Conservation (phyloP, 2,888 invertebrate genomes). For the Drosophila anceps region DNA sequence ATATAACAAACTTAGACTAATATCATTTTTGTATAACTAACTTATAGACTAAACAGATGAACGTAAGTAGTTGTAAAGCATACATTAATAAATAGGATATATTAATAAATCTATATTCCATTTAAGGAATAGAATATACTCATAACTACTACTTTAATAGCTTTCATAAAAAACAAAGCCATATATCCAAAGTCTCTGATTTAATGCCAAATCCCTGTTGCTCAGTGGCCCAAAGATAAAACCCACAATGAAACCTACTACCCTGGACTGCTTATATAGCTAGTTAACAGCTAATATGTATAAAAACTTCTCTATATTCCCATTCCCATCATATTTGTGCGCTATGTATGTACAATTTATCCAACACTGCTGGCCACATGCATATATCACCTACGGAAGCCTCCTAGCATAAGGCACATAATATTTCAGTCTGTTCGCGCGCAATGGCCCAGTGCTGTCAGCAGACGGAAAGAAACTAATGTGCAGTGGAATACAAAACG, state of each 20-base stretch:
- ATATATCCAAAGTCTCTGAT: too few relatives aligned
- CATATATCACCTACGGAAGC: not conserved
- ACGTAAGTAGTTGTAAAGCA: too few relatives aligned
- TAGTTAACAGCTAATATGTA: not conserved
- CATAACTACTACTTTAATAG: too few relatives aligned
- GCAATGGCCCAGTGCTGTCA: constrained; percentile 12
- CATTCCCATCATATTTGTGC: not conserved
- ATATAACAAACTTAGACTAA: too few relatives aligned
- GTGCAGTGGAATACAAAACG: constrained; percentile 62
- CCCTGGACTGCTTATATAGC: not conserved
- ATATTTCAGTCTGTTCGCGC: constrained; percentile 18
- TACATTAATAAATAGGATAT: too few relatives aligned
- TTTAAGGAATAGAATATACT: too few relatives aligned
- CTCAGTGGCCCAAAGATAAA: not conserved
- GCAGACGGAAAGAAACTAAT: constrained; percentile 65
- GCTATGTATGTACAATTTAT: not conserved
- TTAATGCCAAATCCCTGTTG: not conserved
- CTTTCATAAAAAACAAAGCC: too few relatives aligned
- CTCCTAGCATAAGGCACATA: not conserved
- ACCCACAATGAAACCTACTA: not conserved
- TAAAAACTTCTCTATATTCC: not conserved
- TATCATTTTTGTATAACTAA: too few relatives aligned
- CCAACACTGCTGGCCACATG: not conserved
- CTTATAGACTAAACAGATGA: too few relatives aligned
- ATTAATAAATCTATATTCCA: too few relatives aligned